phyloP scores from a whole-genome alignment of 2,888 invertebrate genomes.

The Luperina testacea region DNA sequence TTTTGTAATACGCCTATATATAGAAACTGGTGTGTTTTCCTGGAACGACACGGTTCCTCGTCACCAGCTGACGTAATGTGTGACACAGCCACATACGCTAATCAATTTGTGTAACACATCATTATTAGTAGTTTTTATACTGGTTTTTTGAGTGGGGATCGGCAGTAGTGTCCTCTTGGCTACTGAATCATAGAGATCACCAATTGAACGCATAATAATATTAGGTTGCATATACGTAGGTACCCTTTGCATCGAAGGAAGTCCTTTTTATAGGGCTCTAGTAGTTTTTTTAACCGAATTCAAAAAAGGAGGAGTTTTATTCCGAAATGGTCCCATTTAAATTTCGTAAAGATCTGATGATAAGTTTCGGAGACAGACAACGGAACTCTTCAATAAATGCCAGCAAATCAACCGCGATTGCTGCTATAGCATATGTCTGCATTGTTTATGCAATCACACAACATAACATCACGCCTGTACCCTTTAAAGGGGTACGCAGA shows the following conservation, averaged over 20 bases:
- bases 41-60: constrained; percentile 28
- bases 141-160: neutral
- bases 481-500: too few species aligned
- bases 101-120: constrained; percentile 25
- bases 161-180: neutral
- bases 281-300: too few species aligned
- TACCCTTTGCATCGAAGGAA: neutral
- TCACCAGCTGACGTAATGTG: constrained; percentile 41
- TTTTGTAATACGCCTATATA: constrained; percentile 39
- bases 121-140: neutral
- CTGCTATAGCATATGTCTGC: too few species aligned
- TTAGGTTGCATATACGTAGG: neutral
- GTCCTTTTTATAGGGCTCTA: neutral
- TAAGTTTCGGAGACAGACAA: too few species aligned
- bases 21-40: constrained; percentile 55
- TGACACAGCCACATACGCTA: constrained; percentile 24
- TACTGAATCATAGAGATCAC: neutral
- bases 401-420: too few species aligned
- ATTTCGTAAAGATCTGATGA: too few species aligned
- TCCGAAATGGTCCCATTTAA: too few species aligned
- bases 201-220: neutral
- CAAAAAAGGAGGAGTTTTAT: too few species aligned
- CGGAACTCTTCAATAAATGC: too few species aligned
- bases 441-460: too few species aligned
- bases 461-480: too few species aligned